Base-by-base conservation (phyloP, 2,797 vertebrate species). In the Acipenser oxyrinchus region DNA sequence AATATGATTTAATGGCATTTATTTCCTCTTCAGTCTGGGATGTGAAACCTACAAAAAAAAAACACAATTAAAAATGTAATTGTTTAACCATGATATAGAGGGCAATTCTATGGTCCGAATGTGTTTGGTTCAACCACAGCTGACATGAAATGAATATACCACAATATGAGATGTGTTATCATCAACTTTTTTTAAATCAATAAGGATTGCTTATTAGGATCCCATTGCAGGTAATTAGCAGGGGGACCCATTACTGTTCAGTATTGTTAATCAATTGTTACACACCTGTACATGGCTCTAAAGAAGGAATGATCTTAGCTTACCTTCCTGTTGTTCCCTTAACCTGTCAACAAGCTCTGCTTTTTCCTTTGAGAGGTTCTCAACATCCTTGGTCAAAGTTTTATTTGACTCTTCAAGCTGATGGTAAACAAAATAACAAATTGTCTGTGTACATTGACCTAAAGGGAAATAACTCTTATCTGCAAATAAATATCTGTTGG, bases 381-480 rank as follows among this genome's bases (percentile, higher is more conserved):
- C 94, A 74, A 93, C 89, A 68, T 99, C 95, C 94, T 94, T 96
- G 90, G 93, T 95, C 81, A 99, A 87, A 50, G 92, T 93, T 81
- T 79, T 93, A 77, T 94, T 95, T 49, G 90, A 91, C 75, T 99
- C 95, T 86, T 99, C 96, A 66, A 99, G 91, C 97, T 99, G 76
- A 18, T 48, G 1, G 69, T 8, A 63, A 37, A 37, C 23, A 37
- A 10, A 58, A 58, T 64, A 52, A 52, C 12, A 57, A 65, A 55
- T 10, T 7, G 8, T 6, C 7, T 6, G 7, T 5, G 49, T 58
- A 11, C 10, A 62, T 49, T 13, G 12, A 10, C 15, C 12, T 15
- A 7, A 62, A 37, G 23, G 23, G 23, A 37, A 37, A 37, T 37
- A 37, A 37, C 23, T 37, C 23, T 18, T 18, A 37, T 37, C 23